Conservation (phyloP, 2,888 invertebrate genomes). For the Nudaria mundana region DNA sequence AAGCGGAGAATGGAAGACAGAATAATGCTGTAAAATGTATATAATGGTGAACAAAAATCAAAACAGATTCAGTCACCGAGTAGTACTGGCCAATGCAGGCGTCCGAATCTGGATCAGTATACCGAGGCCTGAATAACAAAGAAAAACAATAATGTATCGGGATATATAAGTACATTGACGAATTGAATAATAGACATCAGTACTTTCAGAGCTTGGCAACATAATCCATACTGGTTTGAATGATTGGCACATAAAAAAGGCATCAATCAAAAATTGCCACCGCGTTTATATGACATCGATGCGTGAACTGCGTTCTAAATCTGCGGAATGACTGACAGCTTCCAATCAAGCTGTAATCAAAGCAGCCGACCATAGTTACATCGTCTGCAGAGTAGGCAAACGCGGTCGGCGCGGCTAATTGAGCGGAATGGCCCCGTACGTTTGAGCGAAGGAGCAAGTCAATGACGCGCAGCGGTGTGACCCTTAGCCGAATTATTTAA, state of each 20-base stretch:
- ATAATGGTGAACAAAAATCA: no score
- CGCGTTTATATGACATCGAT: conserved; percentile 47
- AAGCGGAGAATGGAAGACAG: no score
- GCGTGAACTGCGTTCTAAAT: conserved; percentile 45
- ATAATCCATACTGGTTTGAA: conserved; percentile 7
- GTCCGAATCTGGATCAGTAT: no score
- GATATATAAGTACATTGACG: neutral
- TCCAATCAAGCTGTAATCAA: conserved; percentile 77
- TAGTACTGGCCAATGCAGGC: no score
- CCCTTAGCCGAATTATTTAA: neutral
- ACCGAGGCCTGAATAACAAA: neutral
- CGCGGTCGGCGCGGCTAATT: conserved; percentile 63
- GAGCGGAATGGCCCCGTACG: conserved; percentile 63
- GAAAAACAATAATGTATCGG: neutral
- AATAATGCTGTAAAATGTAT: no score
- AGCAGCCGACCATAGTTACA: conserved; percentile 58
- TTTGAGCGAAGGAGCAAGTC: conserved; percentile 36
- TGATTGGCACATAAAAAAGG: conserved; percentile 15
- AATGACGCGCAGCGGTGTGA: conserved; percentile 33
- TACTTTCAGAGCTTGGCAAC: neutral
- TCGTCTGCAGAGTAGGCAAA: conserved; percentile 58
- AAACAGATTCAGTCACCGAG: no score
- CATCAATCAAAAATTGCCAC: conserved; percentile 32
- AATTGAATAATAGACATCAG: neutral
- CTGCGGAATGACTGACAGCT: conserved; percentile 60